These are phyloP conservation scores for Lepisosteus osseus DNA, from an alignment of 2,113 vertebrate species.

Conservation along the genomic window DNA sequence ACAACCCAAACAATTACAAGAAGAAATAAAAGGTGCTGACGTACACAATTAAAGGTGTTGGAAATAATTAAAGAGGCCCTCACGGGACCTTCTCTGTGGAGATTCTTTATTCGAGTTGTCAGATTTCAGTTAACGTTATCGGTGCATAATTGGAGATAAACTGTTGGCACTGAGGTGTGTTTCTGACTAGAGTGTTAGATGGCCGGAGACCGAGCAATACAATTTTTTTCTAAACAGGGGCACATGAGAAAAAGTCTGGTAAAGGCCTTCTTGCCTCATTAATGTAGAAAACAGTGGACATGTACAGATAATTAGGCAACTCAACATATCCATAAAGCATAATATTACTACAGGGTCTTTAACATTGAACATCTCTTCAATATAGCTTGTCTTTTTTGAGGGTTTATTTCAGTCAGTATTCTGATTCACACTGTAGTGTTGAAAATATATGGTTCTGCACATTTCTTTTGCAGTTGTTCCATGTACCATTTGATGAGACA, in stretches of 20 bases:
- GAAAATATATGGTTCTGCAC: no score
- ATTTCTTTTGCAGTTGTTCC: no score
- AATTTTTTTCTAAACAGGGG: constrained; percentile 57
- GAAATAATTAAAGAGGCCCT: constrained; percentile 57
- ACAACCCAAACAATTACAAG: constrained; percentile 29
- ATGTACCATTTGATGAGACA: no score
- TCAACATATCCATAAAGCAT: constrained; percentile 50
- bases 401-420: no score
- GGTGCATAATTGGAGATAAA: constrained; percentile 52
- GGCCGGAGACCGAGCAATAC: constrained; percentile 61
- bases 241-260: constrained; percentile 47
- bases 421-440: no score
- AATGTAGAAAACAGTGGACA: constrained; percentile 61
- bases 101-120: constrained; percentile 58
- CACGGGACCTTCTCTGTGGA: constrained; percentile 44
- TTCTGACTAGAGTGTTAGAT: constrained; percentile 52
- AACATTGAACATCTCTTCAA: constrained; percentile 56
- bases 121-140: constrained; percentile 58
- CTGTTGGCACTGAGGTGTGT: constrained; percentile 47
- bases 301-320: constrained; percentile 71
- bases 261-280: constrained; percentile 64
- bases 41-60: constrained; percentile 63
- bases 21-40: constrained; percentile 43
- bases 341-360: constrained; percentile 66
- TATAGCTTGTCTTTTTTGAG: constrained; percentile 25